These are phyloP conservation scores for Rhopilema esculentum DNA, from an alignment of 30 jellyfish, hydroid and myxozoan species.

Conservation along the genomic window DNA sequence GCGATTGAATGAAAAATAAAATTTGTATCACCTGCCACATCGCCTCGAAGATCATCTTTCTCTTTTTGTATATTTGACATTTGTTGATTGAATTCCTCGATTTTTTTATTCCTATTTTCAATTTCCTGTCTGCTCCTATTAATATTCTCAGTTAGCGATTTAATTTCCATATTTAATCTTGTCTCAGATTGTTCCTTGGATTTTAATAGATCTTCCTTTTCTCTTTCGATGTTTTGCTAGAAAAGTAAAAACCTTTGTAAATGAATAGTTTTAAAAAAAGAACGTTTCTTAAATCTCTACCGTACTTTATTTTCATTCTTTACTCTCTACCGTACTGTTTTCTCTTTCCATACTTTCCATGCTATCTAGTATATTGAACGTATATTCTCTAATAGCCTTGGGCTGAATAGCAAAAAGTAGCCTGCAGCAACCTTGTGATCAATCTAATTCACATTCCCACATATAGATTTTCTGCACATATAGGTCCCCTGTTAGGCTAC, in stretches of 20 bases:
- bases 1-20: background rate
- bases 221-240: conserved; percentile 33
- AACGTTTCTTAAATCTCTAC: too few relatives aligned
- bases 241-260: background rate
- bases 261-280: too few relatives aligned
- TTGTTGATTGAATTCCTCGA: conserved; percentile 12
- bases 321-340: too few relatives aligned
- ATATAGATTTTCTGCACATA: too few relatives aligned
- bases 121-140: conserved; percentile 22
- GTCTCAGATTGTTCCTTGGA: conserved; percentile 61
- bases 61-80: conserved; percentile 58
- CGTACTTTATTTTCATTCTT: too few relatives aligned
- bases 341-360: too few relatives aligned
- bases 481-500: too few relatives aligned
- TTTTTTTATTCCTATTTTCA: conserved; percentile 17
- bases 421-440: too few relatives aligned
- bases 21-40: conserved; percentile 63
- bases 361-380: too few relatives aligned
- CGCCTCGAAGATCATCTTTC: conserved; percentile 78
- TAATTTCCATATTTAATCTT: conserved; percentile 54
- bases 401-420: too few relatives aligned
- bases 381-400: too few relatives aligned
- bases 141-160: conserved; percentile 50
- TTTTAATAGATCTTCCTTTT: conserved; percentile 39
- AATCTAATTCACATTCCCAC: too few relatives aligned